A percentile compares a stretch with the other conserved stretches of the same genome.
Evolutionary conservation across 2,797 vertebrate genomes (phyloP).

Genomic region (Serranus cabrilla): DNA sequence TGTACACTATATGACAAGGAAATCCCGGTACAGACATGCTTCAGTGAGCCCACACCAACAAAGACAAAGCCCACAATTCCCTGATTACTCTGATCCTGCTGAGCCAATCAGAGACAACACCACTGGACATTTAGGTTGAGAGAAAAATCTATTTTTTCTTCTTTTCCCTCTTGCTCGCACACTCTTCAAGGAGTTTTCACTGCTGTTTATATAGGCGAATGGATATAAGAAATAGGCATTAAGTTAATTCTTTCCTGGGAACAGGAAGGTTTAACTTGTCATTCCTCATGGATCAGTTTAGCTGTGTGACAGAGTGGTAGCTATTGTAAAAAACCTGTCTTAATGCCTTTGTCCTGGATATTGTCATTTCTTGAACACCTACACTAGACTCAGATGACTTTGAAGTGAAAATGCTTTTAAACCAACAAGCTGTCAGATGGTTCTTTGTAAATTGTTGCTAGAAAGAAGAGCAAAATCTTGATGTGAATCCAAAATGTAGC

Average conservation of each 20-base stretch:
- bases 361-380: constrained; percentile 19
- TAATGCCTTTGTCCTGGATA: constrained; percentile 17
- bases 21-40: constrained; percentile 18
- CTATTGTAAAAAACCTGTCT: constrained; percentile 19
- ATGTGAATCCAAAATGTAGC: constrained; percentile 67
- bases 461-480: not conserved
- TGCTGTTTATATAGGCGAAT: not conserved
- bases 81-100: constrained; percentile 8
- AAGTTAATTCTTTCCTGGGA: not conserved
- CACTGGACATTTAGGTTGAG: not conserved
- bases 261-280: not conserved
- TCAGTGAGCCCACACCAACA: constrained; percentile 13
- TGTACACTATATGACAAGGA: not conserved
- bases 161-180: not conserved
- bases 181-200: constrained; percentile 2
- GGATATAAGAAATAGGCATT: not conserved
- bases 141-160: constrained; percentile 19
- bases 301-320: constrained; percentile 11
- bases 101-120: not conserved
- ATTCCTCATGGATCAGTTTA: not conserved
- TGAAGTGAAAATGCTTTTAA: not conserved
- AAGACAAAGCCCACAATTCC: not conserved
- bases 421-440: not conserved
- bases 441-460: not conserved
- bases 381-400: not conserved